A percentile compares a stretch with the other conserved stretches of the same genome.
Evolutionary conservation across 1,140 invertebrate species (phyloP).

Genomic region (Hesperophylax magnus): DNA sequence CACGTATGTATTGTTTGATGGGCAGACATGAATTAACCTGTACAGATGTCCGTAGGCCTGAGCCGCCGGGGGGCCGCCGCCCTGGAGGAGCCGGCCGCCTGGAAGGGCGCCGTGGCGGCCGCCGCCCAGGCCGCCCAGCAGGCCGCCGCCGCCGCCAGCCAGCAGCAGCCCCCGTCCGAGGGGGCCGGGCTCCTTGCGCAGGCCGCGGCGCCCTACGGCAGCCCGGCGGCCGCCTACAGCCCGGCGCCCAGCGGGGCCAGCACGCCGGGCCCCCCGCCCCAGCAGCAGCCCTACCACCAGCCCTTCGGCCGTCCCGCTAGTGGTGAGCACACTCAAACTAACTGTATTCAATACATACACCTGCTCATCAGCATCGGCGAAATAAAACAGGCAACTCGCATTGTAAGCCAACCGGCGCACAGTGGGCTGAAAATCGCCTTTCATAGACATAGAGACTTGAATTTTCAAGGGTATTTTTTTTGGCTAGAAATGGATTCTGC

Average conservation of each 20-base stretch:
- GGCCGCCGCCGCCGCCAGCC: neutral
- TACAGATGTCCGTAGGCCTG: conserved; percentile 55
- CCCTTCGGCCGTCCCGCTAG: conserved; percentile 41
- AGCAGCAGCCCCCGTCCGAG: neutral
- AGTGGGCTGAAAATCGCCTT: no score
- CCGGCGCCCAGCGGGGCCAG: conserved; percentile 54
- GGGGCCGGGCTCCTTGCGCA: conserved; percentile 25
- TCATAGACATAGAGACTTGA: no score
- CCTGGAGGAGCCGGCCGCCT: conserved; percentile 50
- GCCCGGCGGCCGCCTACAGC: conserved; percentile 51
- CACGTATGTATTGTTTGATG: no score
- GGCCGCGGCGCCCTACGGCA: conserved; percentile 39
- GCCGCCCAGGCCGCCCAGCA: conserved; percentile 32
- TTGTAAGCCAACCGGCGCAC: no score
- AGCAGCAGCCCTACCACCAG: conserved; percentile 38
- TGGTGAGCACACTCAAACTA: conserved; percentile 24
- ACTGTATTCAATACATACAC: no score
- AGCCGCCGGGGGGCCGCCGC: conserved; percentile 50
- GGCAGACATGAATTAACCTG: conserved; percentile 53
- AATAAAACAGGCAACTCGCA: no score
- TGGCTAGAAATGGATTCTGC: no score
- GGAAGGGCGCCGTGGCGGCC: conserved; percentile 41
- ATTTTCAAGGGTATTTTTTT: no score
- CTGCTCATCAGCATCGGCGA: no score
- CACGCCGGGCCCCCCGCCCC: conserved; percentile 53